Evolutionary conservation across 2,888 invertebrate genomes (phyloP).

Genomic region (Callosobruchus maculatus): DNA sequence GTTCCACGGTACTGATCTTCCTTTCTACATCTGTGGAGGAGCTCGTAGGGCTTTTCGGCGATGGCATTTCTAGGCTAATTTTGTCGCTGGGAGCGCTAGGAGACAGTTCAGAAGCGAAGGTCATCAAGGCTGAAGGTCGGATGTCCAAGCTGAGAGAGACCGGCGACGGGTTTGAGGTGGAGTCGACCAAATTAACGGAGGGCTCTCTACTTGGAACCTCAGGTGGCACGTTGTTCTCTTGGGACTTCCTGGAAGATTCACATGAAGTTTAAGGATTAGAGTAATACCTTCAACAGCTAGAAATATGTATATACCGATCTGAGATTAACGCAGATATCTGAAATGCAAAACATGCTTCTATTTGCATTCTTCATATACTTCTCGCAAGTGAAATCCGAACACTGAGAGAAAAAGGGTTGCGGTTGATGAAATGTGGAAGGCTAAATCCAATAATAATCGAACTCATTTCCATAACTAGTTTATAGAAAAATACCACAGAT

Average conservation of each 20-base stretch:
- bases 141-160: background rate
- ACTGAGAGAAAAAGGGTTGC: no score
- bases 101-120: background rate
- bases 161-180: background rate
- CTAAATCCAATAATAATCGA: no score
- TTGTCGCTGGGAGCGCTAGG: background rate
- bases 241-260: background rate
- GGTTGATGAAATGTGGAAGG: no score
- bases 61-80: conserved; percentile 1
- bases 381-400: no score
- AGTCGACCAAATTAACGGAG: background rate
- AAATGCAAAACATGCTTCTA: no score
- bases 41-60: conserved; percentile 7
- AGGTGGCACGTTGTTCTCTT: background rate
- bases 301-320: no score
- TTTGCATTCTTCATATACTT: no score
- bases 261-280: no score
- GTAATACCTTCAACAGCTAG: no score
- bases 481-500: no score
- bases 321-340: no score
- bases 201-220: background rate
- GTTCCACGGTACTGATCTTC: background rate
- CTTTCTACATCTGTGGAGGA: conserved; percentile 5
- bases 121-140: background rate
- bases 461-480: no score